These are phyloP conservation scores for Tetheella fluctuosa DNA, from an alignment of 2,888 invertebrate genomes.

Conservation along the genomic window DNA sequence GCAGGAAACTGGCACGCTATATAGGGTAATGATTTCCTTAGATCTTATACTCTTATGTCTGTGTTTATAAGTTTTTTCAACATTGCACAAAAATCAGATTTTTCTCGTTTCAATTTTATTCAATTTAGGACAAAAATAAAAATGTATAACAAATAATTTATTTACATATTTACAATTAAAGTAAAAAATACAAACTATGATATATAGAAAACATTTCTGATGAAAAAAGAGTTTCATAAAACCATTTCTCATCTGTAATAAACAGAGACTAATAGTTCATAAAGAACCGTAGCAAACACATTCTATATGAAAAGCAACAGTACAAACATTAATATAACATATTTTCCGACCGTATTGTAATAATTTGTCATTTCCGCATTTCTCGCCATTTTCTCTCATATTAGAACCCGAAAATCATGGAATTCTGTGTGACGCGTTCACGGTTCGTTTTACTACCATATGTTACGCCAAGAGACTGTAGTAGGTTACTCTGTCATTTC, in stretches of 20 bases:
- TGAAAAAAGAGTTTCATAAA: not conserved
- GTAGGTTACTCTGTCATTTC: too few relatives aligned
- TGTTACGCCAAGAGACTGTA: conserved; percentile 24
- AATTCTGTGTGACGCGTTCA: conserved; percentile 38
- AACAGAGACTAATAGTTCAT: not conserved
- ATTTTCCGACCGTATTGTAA: conserved; percentile 26
- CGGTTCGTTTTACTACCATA: conserved; percentile 47
- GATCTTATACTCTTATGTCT: not conserved
- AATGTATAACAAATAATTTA: too few relatives aligned
- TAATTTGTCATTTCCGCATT: conserved; percentile 38
- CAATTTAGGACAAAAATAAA: too few relatives aligned
- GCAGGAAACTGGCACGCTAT: conserved; percentile 17
- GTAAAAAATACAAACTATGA: too few relatives aligned
- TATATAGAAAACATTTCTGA: not conserved
- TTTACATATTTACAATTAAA: too few relatives aligned
- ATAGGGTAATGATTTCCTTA: conserved; percentile 3
- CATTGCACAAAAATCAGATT: too few relatives aligned
- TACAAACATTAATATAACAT: conserved; percentile 25
- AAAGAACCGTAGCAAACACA: conserved; percentile 13
- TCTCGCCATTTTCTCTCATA: conserved; percentile 32
- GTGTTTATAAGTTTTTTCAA: not conserved
- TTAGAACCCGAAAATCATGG: conserved; percentile 37
- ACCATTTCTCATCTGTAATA: not conserved
- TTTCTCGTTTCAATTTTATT: not conserved
- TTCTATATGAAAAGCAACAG: conserved; percentile 11